These are phyloP conservation scores for Rhamnusium bicolor DNA, from an alignment of 2,888 invertebrate genomes.

Conservation along the genomic window DNA sequence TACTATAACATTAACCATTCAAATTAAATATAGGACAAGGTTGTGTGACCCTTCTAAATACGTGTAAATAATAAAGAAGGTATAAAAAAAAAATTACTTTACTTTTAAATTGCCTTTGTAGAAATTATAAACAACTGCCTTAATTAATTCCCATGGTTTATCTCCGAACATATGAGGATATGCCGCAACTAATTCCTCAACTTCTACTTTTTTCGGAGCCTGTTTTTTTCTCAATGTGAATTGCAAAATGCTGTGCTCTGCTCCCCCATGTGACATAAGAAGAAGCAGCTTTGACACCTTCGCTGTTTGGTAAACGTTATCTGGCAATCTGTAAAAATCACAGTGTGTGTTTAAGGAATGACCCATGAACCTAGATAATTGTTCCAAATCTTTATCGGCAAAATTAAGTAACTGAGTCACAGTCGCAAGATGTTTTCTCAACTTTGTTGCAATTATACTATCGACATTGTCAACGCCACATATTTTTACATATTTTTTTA, in stretches of 20 bases:
- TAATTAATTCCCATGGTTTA: neutral
- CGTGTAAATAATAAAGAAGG: too few species aligned
- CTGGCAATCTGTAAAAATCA: too few species aligned
- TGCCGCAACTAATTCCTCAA: neutral
- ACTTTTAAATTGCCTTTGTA: neutral
- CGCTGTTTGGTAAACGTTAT: slow-evolving; percentile 46
- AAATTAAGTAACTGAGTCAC: slow-evolving; percentile 39
- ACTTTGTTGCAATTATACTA: slow-evolving; percentile 39
- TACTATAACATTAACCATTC: too few species aligned
- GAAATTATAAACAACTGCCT: neutral
- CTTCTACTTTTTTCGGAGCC: neutral
- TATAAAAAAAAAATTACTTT: too few species aligned
- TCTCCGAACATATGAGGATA: neutral
- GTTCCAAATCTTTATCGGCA: slow-evolving; percentile 43
- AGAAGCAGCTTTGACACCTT: slow-evolving; percentile 43
- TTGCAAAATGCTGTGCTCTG: neutral
- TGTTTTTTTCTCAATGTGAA: neutral
- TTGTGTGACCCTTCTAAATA: too few species aligned
- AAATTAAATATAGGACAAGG: too few species aligned
- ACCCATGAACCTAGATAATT: slow-evolving; percentile 45
- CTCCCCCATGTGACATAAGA: slow-evolving; percentile 35
- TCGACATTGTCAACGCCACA: slow-evolving; percentile 28
- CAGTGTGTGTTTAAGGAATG: too few species aligned
- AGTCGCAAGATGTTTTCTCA: slow-evolving; percentile 50
- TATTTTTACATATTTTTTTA: slow-evolving; percentile 44